Conservation (phyloP, 2,113 vertebrate species). For the Lagopus muta region DNA sequence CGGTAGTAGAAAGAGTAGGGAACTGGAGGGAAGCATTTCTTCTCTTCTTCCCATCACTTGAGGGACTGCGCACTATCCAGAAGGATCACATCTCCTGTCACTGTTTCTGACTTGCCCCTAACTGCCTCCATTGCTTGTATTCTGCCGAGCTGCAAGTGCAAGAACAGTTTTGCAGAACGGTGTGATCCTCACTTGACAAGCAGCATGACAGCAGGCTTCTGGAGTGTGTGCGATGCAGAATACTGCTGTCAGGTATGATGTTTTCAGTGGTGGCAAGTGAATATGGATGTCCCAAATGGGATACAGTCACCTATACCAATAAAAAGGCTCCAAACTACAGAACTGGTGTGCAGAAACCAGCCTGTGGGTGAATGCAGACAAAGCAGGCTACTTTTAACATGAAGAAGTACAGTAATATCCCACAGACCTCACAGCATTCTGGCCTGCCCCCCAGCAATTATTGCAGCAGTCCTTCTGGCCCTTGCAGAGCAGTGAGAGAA, state of each 20-base stretch:
- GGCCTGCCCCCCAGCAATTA: background rate
- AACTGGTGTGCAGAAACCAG: accelerated
- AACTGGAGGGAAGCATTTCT: background rate
- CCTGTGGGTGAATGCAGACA: background rate
- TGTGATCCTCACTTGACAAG: background rate
- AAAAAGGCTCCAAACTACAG: background rate
- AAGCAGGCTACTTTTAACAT: background rate
- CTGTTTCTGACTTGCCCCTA: background rate
- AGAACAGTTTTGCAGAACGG: background rate
- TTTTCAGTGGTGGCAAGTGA: background rate
- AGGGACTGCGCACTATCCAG: background rate
- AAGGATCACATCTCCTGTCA: background rate
- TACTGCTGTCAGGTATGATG: background rate
- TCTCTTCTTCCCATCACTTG: background rate
- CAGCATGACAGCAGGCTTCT: background rate
- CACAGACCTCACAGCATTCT: background rate
- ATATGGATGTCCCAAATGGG: accelerated
- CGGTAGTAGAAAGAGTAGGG: background rate
- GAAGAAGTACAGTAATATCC: background rate
- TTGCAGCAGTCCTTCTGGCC: background rate
- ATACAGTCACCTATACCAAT: background rate
- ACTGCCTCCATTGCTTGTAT: background rate
- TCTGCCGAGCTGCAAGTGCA: background rate
- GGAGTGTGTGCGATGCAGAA: background rate
- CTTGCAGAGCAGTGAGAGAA: background rate